Percentiles rank a stretch among this genome's conserved stretches.
These are phyloP conservation scores for Lampris incognitus DNA, from an alignment of 2,113 vertebrate genomes.

Conservation along the genomic window DNA sequence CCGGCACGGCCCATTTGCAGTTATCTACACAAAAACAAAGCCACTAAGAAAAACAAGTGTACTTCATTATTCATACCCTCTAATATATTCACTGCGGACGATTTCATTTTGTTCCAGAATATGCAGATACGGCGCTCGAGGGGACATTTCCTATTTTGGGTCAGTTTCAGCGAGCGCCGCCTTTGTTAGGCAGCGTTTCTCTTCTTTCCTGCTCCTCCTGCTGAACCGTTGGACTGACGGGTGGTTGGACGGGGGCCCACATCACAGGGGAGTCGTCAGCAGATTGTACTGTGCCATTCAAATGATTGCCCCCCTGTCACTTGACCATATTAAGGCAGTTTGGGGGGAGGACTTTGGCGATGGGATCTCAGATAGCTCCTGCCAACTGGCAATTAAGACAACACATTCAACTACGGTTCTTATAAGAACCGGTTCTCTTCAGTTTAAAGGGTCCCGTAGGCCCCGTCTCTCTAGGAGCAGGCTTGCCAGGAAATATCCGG, in stretches of 20 bases:
- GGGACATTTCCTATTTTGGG: no score
- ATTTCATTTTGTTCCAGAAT: no score
- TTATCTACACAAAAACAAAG: no score
- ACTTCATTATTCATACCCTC: no score
- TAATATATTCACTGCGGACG: no score
- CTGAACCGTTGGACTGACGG: background rate
- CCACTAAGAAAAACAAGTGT: no score
- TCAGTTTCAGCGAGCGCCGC: background rate
- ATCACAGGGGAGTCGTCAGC: background rate
- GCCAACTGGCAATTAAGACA: background rate
- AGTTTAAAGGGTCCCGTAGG: background rate
- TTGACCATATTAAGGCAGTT: background rate
- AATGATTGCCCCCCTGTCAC: background rate
- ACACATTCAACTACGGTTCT: background rate
- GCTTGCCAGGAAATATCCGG: background rate
- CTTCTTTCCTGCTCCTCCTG: background rate
- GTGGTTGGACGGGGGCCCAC: background rate
- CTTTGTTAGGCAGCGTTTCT: background rate
- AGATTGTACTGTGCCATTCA: background rate
- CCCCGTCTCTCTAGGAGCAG: background rate
- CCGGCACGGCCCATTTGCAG: no score
- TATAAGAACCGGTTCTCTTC: background rate
- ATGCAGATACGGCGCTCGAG: no score
- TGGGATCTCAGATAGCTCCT: background rate
- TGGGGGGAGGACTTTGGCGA: slow-evolving; percentile 1